Conservation (phyloP, 2,888 invertebrate species). For the Eupithecia abbreviata region DNA sequence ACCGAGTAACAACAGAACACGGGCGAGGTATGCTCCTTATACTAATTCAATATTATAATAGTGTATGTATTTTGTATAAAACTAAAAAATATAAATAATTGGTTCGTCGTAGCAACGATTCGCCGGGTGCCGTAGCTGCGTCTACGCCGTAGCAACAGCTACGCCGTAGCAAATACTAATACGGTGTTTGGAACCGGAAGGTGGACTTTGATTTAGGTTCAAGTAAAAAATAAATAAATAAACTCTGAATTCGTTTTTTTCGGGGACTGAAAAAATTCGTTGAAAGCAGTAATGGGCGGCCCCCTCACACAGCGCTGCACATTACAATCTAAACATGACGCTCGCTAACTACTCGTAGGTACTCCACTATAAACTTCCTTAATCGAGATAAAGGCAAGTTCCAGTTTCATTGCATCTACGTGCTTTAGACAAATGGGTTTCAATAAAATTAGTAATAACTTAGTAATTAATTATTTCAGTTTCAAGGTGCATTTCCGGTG, state of each 20-base stretch:
- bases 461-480: background rate
- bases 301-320: background rate
- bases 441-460: background rate
- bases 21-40: no score
- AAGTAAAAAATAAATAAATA: background rate
- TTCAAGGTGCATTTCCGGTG: background rate
- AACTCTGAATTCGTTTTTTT: background rate
- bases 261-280: background rate
- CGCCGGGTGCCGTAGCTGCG: background rate
- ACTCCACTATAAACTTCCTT: constrained; percentile 26
- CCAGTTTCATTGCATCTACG: constrained; percentile 11
- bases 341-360: constrained; percentile 13
- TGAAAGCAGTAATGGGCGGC: background rate
- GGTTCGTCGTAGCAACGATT: background rate
- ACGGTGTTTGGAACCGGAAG: no score
- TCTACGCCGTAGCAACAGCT: background rate
- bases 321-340: constrained; percentile 16
- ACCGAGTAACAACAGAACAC: no score
- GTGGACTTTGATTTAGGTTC: no score
- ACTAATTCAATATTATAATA: no score
- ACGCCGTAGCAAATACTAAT: background rate
- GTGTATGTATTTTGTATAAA: no score
- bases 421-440: constrained; percentile 12
- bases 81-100: background rate
- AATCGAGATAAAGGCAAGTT: constrained; percentile 34